Percentiles rank a stretch among this genome's conserved stretches.
Evolutionary conservation across 1,140 invertebrate species (phyloP).

Genomic region (Hirudo medicinalis): DNA sequence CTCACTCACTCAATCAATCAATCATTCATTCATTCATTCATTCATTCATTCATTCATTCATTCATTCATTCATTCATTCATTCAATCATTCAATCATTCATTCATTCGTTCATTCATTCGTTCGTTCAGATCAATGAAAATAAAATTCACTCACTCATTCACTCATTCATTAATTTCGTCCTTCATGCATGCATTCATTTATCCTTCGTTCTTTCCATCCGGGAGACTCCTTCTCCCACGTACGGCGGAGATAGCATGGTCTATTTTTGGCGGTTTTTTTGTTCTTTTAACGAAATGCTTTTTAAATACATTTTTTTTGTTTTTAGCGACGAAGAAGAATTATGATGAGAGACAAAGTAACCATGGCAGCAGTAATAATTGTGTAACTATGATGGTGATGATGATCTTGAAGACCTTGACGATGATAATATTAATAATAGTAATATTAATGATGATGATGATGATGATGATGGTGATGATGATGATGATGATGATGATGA

Average conservation of each 20-base stretch:
- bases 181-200: neutral
- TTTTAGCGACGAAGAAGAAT: no score
- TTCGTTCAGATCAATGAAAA: no score
- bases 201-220: neutral
- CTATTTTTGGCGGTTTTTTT: no score
- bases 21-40: slow-evolving; percentile 2
- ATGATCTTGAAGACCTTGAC: no score
- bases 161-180: neutral
- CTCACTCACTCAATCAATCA: neutral
- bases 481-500: slow-evolving; percentile 12
- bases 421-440: no score
- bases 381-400: no score
- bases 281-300: no score
- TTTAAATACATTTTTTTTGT: no score
- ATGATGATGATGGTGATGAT: slow-evolving; percentile 7
- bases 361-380: no score
- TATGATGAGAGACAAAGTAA: no score
- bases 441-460: slow-evolving; percentile 1
- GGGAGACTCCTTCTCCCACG: neutral
- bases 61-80: slow-evolving; percentile 8
- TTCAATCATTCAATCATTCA: slow-evolving; percentile 1
- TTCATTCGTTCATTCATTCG: neutral
- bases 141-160: neutral
- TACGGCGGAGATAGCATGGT: no score
- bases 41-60: slow-evolving; percentile 7